These are phyloP conservation scores for Muscicapa comitata DNA, from an alignment of 2,797 vertebrate species.

Conservation along the genomic window DNA sequence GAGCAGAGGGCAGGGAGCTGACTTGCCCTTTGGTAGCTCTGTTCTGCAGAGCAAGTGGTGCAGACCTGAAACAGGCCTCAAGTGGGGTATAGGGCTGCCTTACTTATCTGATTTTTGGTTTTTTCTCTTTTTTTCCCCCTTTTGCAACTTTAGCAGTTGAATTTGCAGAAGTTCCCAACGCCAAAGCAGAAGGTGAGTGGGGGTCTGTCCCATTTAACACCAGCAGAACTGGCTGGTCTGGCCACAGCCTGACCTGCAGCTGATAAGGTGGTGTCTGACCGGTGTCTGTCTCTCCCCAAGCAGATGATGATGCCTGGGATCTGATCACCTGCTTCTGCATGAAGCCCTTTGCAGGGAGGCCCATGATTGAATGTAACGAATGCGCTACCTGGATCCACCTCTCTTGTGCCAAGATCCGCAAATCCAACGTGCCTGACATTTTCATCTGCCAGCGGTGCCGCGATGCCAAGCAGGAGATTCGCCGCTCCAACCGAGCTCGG, in stretches of 20 bases:
- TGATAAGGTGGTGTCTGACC: not conserved
- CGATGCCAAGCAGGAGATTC: constrained; percentile 88
- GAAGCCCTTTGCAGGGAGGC: constrained; percentile 95
- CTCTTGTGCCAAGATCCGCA: constrained; percentile 97
- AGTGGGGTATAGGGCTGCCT: not conserved
- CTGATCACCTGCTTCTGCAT: constrained; percentile 98
- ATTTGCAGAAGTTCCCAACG: not conserved
- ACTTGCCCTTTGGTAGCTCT: not conserved
- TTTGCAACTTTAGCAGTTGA: not conserved
- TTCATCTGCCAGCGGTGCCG: constrained; percentile 95
- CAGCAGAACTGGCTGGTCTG: not conserved
- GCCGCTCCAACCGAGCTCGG: constrained; percentile 92
- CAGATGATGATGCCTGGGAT: constrained; percentile 97
- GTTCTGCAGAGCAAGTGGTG: not conserved
- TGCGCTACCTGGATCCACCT: constrained; percentile 97
- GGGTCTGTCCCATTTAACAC: not conserved
- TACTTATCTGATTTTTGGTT: not conserved
- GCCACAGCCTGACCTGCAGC: not conserved
- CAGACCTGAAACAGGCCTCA: not conserved
- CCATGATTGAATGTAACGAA: constrained; percentile 96
- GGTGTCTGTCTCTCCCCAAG: not conserved
- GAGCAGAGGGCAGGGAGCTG: not conserved
- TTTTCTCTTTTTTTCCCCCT: fast-evolving
- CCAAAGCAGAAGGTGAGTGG: constrained; percentile 66
- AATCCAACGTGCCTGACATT: constrained; percentile 95